Conservation (phyloP, 2,888 invertebrate species). For the Smittia sp. region DNA sequence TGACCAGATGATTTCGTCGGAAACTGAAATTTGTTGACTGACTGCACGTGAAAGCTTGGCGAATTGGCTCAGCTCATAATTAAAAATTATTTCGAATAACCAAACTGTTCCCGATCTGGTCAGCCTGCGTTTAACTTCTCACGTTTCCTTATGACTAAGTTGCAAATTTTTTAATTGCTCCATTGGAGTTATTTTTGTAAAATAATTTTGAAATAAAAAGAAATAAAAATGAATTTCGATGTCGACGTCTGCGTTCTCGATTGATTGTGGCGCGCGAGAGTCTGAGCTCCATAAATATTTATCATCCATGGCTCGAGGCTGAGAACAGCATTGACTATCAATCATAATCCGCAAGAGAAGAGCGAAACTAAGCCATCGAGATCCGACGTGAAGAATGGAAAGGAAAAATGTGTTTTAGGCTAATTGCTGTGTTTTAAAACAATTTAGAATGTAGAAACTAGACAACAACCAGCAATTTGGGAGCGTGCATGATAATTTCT, state of each 20-base stretch:
- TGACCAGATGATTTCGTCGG: too few relatives aligned
- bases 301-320: background rate
- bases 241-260: background rate
- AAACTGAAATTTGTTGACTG: too few relatives aligned
- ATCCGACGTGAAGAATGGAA: background rate
- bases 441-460: constrained; percentile 33
- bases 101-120: too few relatives aligned
- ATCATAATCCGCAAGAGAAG: constrained; percentile 22
- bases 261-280: background rate
- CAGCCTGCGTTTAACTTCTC: too few relatives aligned
- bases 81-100: too few relatives aligned
- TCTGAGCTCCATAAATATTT: background rate
- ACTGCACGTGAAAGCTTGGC: too few relatives aligned
- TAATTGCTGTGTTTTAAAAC: constrained; percentile 40
- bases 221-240: background rate
- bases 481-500: constrained; percentile 33
- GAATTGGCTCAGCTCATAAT: too few relatives aligned
- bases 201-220: background rate
- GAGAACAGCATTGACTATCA: constrained; percentile 10
- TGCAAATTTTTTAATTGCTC: too few relatives aligned
- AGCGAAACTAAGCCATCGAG: background rate
- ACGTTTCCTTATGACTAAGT: too few relatives aligned
- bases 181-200: background rate
- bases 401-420: background rate
- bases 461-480: constrained; percentile 32